Base-by-base conservation (phyloP, 1,140 invertebrate species). In the Solenopsis invicta region DNA sequence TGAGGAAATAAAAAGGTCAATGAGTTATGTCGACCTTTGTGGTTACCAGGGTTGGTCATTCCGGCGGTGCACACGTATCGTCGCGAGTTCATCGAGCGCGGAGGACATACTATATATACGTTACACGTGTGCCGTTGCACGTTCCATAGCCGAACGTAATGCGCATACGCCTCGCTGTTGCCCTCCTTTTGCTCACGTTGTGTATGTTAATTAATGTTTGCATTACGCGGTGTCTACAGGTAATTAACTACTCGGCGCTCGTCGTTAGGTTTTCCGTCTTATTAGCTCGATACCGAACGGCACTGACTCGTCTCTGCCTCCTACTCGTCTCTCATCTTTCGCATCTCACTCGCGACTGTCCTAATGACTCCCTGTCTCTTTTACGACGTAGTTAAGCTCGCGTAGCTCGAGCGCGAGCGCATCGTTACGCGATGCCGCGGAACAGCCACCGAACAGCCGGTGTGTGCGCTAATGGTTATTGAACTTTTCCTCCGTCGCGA, bases 201-300 rank as follows among this genome's bases (percentile, higher is more conserved):
- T 89, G 67, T 76, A 69, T 72, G 84, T 91, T 91, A 91, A 91
- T 91, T 91, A 85, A 89, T 89, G 88, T 91, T 91, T 89, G 82
- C 77, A 67, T 89, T 88, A 89, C 72, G 82, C 64, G 80, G 85
- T 41, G 81, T 87, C 77, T 89, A 66, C 59, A 81, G 82, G 56
- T 91, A 89, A 91, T 91, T 91, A 91, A 87, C 86, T 82, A 37
- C 29, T 66, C 82, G 54, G 59, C 8, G 76, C 64, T 90, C 61
- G 61, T 78, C 86, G 69, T 86, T 86, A 88, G 80, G 50, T 88
- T 75, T 86, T 62, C 82, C 82, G 29, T 90, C 82, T 91, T 88
- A 90, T 88, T 88, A 88, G 45, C 56, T 48, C 45, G 52, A 66
- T 87, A 62, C 64, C 50, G 62, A 80, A 80, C 13, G 48, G n/a